Percentiles rank a stretch among this genome's conserved stretches.
Conservation (phyloP, 2,113 vertebrate species). For the Lepidothrix coronata region DNA sequence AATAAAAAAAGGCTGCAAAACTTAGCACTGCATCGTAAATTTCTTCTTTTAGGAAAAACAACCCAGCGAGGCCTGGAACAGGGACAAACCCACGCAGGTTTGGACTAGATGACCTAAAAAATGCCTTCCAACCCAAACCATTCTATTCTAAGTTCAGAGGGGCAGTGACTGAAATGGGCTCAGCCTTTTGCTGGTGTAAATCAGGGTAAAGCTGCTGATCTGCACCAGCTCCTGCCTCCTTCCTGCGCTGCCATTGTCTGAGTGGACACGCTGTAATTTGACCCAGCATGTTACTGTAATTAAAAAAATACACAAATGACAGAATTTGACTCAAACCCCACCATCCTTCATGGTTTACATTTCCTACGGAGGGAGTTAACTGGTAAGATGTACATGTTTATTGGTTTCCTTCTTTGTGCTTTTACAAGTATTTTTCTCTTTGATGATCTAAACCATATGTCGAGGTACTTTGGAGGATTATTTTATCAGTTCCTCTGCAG, state of each 20-base stretch:
- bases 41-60: not conserved
- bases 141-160: not conserved
- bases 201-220: not conserved
- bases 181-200: not conserved
- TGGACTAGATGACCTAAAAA: not conserved
- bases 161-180: not conserved
- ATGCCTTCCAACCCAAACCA: not conserved
- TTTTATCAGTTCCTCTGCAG: constrained; percentile 73
- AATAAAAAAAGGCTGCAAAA: not conserved
- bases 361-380: constrained; percentile 65
- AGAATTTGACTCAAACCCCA: constrained; percentile 48
- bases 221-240: constrained; percentile 3
- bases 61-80: not conserved
- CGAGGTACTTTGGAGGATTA: constrained; percentile 70
- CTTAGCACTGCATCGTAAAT: not conserved
- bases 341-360: constrained; percentile 59
- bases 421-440: constrained; percentile 74
- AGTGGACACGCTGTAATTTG: constrained; percentile 35
- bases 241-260: not conserved
- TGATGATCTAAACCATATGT: constrained; percentile 77
- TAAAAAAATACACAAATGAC: constrained; percentile 63
- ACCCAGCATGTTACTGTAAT: constrained; percentile 53
- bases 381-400: constrained; percentile 61
- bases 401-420: constrained; percentile 59
- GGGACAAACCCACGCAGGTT: not conserved